A percentile compares a stretch with the other conserved stretches of the same genome.
Evolutionary conservation across 2,888 invertebrate species (phyloP).

Genomic region (Mesorhabditis sp.): DNA sequence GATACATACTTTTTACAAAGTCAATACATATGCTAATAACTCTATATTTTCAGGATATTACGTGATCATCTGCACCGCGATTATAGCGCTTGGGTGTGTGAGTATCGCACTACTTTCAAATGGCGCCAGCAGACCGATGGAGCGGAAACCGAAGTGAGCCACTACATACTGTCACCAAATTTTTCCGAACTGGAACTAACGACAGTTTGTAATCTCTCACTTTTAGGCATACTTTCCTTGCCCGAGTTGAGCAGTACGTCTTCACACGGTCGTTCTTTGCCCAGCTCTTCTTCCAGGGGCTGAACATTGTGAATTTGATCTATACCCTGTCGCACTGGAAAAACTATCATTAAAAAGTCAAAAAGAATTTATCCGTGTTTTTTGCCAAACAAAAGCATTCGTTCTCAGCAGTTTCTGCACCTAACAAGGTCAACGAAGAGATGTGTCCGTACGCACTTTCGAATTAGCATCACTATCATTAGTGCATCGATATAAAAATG

Average conservation of each 20-base stretch:
- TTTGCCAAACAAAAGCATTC: too few species aligned
- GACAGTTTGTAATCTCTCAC: background rate
- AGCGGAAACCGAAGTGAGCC: too few species aligned
- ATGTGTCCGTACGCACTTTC: too few species aligned
- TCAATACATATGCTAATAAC: too few species aligned
- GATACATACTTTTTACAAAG: too few species aligned
- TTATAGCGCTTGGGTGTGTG: background rate
- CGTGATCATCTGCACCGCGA: background rate
- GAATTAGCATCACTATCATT: too few species aligned
- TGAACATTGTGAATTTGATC: background rate
- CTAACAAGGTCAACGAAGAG: too few species aligned
- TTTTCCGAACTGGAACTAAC: background rate
- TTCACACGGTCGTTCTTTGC: background rate
- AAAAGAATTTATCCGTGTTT: too few species aligned
- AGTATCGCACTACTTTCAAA: background rate
- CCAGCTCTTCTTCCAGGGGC: background rate
- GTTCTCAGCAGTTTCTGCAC: too few species aligned
- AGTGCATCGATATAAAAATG: too few species aligned
- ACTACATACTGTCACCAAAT: background rate
- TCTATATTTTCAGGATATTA: background rate
- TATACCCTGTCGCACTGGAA: background rate
- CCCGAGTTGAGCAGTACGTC: background rate
- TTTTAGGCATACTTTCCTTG: background rate
- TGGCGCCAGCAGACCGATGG: background rate
- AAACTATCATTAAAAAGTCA: background rate